Evolutionary conservation across 2,113 vertebrate species (phyloP).

Genomic region (Centrocercus urophasianus): DNA sequence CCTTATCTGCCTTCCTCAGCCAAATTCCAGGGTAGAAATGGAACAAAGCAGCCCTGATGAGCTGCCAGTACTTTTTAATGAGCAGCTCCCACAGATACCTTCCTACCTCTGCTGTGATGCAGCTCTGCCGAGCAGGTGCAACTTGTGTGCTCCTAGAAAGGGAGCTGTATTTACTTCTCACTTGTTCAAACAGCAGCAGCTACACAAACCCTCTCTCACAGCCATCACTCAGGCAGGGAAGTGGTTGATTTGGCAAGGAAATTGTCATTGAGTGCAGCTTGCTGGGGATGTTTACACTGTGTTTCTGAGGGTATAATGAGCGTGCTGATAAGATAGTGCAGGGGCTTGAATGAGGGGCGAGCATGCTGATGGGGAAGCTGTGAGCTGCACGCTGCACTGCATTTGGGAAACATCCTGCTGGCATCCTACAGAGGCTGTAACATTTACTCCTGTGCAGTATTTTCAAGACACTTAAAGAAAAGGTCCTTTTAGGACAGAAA

Average conservation of each 20-base stretch:
- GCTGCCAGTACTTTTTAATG: conserved; percentile 56
- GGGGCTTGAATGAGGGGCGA: not conserved
- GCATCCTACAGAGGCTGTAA: not conserved
- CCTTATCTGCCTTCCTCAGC: conserved; percentile 23
- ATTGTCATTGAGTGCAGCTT: conserved; percentile 14
- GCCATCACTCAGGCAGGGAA: conserved; percentile 18
- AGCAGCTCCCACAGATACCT: conserved; percentile 35
- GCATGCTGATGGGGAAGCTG: not conserved
- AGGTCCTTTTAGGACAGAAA: not conserved
- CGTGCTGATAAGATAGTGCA: conserved; percentile 27
- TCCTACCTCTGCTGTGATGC: not conserved
- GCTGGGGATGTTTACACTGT: conserved; percentile 55
- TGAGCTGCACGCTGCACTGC: not conserved
- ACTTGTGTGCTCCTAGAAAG: not conserved
- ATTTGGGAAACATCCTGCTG: not conserved
- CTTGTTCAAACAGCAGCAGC: conserved; percentile 61
- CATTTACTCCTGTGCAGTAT: not conserved
- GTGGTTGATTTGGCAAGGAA: conserved; percentile 32
- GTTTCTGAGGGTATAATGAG: conserved; percentile 29
- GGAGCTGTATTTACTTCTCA: not conserved
- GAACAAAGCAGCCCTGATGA: not conserved
- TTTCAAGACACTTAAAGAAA: accelerated
- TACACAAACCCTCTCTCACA: not conserved
- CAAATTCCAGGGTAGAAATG: conserved; percentile 11
- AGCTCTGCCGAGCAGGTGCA: not conserved